Evolutionary conservation across 2,113 vertebrate genomes (phyloP), one percentile per base, ranked within the genome.

Genomic region (Ceuthmochares aereus): DNA sequence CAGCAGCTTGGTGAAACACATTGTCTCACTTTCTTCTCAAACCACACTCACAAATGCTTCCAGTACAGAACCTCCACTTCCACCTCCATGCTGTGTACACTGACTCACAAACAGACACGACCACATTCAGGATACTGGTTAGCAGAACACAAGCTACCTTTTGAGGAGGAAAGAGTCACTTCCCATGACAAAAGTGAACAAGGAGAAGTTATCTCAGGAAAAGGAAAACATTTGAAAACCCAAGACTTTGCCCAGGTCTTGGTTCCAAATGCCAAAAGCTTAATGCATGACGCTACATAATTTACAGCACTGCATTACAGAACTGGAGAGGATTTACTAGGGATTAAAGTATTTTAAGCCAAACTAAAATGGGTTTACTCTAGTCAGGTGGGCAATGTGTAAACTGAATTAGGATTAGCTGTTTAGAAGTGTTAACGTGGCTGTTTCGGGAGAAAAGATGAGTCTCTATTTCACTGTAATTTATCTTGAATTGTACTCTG

Each of bases 1-100:
- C 83, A 90, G 80, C 49, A 94, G 73, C 67, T 54, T 34, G 42
- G 70, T 91, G 59, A 91, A 87, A 86, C 70, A 84, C 45, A 77
- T 17, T 63, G 77, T 82, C 94, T 88, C 72, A n/a, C 27, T 75
- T 83, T 42, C 47, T 40, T 26, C 68, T 37, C 29, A 58, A 91
- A 80, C 72, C 60, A 51, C 43, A 63, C 42, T 86, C 69, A 72
- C 68, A 69, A 93, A 84, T 10, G 10, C 56, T 63, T 77, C 42
- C 1, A 0, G 42, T 51, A 47, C 52, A 81, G 72, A 86, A 52
- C 23, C 30, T 30, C 64, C 37, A 52, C 23, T 27, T 30, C 64
- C 37, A 66, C 70, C 78, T 83, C 69, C 3, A 1, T 2, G 5
- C 59, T 87, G 86, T 45, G 5, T 1, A 20, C 37, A 6, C n/a